Evolutionary conservation across 2,113 vertebrate genomes (phyloP).

Genomic region (Macaca nemestrina): DNA sequence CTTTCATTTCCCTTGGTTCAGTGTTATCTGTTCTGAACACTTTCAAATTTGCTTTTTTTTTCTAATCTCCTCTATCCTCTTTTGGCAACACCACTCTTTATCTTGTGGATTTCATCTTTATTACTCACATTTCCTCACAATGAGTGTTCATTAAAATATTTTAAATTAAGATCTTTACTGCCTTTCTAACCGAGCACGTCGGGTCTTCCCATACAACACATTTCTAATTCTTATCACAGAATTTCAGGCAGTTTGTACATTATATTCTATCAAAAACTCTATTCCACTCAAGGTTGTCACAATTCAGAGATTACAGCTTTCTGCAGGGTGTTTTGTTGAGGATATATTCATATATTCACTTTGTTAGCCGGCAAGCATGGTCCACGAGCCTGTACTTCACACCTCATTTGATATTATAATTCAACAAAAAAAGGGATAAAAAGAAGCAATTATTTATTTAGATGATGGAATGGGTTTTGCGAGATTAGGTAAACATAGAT

Average conservation of each 20-base stretch:
- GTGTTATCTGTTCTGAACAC: constrained; percentile 4
- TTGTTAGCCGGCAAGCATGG: constrained; percentile 47
- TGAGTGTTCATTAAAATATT: constrained; percentile 81
- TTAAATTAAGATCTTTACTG: constrained; percentile 81
- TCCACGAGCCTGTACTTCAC: constrained; percentile 73
- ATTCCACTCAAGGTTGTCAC: constrained; percentile 81
- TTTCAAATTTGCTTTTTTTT: constrained; percentile 74
- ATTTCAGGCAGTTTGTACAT: constrained; percentile 82
- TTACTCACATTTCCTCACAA: constrained; percentile 68
- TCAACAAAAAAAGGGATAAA: constrained; percentile 56
- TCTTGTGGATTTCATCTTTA: constrained; percentile 62
- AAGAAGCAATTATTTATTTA: constrained; percentile 71
- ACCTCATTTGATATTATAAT: constrained; percentile 72
- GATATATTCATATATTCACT: constrained; percentile 73
- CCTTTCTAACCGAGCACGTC: constrained; percentile 54
- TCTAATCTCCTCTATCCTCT: constrained; percentile 64
- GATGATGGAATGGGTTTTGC: background rate
- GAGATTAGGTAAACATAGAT: background rate
- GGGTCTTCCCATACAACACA: constrained; percentile 40
- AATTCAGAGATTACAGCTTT: constrained; percentile 79
- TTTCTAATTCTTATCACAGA: constrained; percentile 81
- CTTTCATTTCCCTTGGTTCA: fast-evolving
- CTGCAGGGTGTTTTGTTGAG: constrained; percentile 63
- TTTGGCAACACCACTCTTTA: background rate
- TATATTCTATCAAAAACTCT: constrained; percentile 84